phyloP scores from a whole-genome alignment of 2,888 invertebrate species.

The Octodonta nipae region DNA sequence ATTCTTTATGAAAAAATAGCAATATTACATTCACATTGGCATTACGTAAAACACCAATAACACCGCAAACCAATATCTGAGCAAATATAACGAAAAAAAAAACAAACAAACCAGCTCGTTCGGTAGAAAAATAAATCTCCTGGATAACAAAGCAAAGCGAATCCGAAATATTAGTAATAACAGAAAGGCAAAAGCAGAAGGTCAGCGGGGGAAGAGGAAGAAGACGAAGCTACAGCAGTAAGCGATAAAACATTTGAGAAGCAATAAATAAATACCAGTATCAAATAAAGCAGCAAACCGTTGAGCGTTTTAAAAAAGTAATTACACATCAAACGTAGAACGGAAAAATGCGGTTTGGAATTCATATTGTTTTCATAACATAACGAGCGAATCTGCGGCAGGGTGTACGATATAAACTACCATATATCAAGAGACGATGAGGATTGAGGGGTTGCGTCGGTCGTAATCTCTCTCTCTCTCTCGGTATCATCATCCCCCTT shows the following conservation, averaged over 20 bases:
- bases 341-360: slow-evolving; percentile 36
- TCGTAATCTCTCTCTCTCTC: no score
- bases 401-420: no score
- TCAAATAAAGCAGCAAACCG: slow-evolving; percentile 31
- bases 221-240: slow-evolving; percentile 3
- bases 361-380: slow-evolving; percentile 39
- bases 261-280: slow-evolving; percentile 31
- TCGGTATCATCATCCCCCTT: no score
- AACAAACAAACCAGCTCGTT: no score
- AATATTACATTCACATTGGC: no score
- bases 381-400: slow-evolving; percentile 27
- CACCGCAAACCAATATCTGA: no score
- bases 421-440: no score
- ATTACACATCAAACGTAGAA: slow-evolving; percentile 37
- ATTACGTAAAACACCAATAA: no score
- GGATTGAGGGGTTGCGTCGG: no score
- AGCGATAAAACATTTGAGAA: slow-evolving; percentile 17
- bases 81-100: no score
- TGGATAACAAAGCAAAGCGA: slow-evolving; percentile 12
- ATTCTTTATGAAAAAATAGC: no score
- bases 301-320: slow-evolving; percentile 30
- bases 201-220: neutral
- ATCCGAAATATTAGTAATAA: slow-evolving; percentile 13
- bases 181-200: no score
- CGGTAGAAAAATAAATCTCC: slow-evolving; percentile 10